These are phyloP conservation scores for Heterotilapia buettikoferi DNA, from an alignment of 2,113 vertebrate genomes.

Conservation along the genomic window DNA sequence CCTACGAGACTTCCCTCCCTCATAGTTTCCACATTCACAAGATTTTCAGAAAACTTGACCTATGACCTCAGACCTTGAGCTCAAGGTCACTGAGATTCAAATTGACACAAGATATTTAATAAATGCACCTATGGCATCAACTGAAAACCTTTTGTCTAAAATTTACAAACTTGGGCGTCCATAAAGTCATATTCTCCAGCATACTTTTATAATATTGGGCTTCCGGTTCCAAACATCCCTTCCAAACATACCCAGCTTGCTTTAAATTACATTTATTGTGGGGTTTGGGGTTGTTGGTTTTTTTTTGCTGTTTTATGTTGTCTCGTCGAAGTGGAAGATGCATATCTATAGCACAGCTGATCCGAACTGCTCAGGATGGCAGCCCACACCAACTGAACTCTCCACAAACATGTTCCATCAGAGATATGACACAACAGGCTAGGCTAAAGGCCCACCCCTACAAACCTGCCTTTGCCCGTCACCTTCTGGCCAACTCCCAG, in stretches of 20 bases:
- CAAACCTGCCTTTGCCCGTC: not conserved
- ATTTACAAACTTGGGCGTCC: not conserved
- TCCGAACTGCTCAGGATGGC: not conserved
- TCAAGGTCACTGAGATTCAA: accelerated
- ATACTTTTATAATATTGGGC: not conserved
- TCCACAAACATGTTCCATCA: not conserved
- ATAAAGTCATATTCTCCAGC: not conserved
- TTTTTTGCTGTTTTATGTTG: not conserved
- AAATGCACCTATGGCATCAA: not conserved
- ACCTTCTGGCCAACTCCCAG: not conserved
- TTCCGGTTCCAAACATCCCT: not conserved
- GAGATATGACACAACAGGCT: not conserved
- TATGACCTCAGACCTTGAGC: not conserved
- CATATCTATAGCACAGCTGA: not conserved
- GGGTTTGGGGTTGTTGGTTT: accelerated
- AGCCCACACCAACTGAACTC: not conserved
- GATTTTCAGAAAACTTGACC: not conserved
- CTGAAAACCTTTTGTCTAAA: not conserved
- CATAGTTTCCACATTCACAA: not conserved
- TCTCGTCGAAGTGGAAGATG: not conserved
- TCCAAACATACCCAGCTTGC: not conserved
- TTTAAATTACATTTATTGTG: not conserved
- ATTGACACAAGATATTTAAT: not conserved
- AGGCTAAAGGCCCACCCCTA: not conserved
- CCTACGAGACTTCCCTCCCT: not conserved